Conservation (phyloP, 2,888 invertebrate genomes). For the Drosophila stalkeri region DNA sequence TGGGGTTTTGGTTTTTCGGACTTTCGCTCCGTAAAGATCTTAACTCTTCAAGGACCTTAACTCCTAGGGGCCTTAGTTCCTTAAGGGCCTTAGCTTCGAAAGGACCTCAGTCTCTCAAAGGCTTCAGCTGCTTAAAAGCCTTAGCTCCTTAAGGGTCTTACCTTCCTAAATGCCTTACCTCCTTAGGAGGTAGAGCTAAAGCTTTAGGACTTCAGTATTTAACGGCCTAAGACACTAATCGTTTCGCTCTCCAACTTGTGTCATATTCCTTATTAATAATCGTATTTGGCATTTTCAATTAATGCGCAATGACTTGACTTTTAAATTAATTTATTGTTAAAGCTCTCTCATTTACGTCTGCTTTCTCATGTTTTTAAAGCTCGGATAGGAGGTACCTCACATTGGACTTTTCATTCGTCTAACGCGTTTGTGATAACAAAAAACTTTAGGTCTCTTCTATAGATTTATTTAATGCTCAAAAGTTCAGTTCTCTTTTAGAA, state of each 20-base stretch:
- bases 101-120: not conserved
- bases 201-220: too few relatives aligned
- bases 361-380: not conserved
- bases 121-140: not conserved
- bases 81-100: not conserved
- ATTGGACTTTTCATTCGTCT: not conserved
- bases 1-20: too few relatives aligned
- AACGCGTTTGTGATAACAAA: not conserved
- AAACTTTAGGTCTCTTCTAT: not conserved
- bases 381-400: not conserved
- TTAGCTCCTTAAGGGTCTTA: not conserved
- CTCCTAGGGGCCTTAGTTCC: too few relatives aligned
- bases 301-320: not conserved
- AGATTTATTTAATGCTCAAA: not conserved
- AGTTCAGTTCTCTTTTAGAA: too few relatives aligned
- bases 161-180: not conserved
- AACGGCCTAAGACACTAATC: too few relatives aligned
- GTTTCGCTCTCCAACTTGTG: too few relatives aligned
- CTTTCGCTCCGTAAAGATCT: not conserved
- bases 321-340: not conserved
- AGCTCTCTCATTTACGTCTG: not conserved
- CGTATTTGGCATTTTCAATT: not conserved
- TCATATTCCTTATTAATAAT: not conserved
- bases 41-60: not conserved
- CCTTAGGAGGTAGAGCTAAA: not conserved